These are phyloP conservation scores for Leptogaster cylindrica DNA, from an alignment of 2,888 invertebrate genomes.

Conservation along the genomic window DNA sequence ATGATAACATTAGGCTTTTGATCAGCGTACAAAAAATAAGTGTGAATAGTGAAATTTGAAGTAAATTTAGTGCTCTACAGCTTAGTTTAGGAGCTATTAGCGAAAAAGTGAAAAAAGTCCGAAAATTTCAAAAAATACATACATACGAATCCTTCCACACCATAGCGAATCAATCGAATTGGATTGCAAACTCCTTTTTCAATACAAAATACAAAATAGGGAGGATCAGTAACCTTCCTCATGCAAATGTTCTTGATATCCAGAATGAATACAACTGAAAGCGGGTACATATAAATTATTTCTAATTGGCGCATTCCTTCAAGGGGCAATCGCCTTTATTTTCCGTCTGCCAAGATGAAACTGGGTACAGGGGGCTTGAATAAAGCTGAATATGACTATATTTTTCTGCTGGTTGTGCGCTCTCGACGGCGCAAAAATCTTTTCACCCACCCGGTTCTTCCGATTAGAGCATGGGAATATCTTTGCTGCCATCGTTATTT, in stretches of 20 bases:
- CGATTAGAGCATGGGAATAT: constrained; percentile 37
- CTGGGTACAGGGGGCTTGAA: constrained; percentile 21
- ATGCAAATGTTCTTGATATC: constrained; percentile 20
- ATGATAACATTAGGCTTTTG: too few species aligned
- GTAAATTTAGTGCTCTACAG: too few species aligned
- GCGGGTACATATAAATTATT: constrained; percentile 51
- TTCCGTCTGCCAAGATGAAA: constrained; percentile 46
- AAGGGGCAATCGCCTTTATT: constrained; percentile 50
- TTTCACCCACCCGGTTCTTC: constrained; percentile 38
- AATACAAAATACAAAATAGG: too few species aligned
- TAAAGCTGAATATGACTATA: constrained; percentile 2
- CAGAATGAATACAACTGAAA: constrained; percentile 1
- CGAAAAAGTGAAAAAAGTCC: too few species aligned
- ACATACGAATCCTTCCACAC: too few species aligned
- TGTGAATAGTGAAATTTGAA: too few species aligned
- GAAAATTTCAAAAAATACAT: too few species aligned
- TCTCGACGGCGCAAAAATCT: neutral
- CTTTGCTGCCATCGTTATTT: constrained; percentile 10
- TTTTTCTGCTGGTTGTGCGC: neutral
- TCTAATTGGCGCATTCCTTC: constrained; percentile 52
- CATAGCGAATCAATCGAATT: too few species aligned
- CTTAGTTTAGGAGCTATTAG: too few species aligned
- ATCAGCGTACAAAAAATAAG: too few species aligned
- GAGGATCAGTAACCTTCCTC: too few species aligned
- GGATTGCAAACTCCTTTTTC: too few species aligned